phyloP scores from a whole-genome alignment of 2,113 vertebrate genomes.

The Colinus virginianus region DNA sequence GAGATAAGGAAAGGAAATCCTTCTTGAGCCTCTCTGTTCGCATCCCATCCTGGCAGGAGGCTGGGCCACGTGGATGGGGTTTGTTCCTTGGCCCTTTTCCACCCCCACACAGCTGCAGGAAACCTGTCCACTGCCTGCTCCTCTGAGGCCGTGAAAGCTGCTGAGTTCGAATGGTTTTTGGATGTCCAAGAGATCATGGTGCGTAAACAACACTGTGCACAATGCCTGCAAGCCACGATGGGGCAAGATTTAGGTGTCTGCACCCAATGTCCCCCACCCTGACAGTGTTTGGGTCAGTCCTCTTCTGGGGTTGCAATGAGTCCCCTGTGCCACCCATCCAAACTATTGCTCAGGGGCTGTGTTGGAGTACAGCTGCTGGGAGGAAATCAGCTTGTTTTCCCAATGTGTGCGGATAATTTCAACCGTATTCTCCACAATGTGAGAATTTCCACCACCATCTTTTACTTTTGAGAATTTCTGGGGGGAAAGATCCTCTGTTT shows the following conservation, averaged over 20 bases:
- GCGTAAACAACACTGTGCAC: neutral
- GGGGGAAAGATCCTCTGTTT: neutral
- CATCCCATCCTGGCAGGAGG: neutral
- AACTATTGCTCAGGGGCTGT: neutral
- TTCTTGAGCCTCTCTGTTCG: neutral
- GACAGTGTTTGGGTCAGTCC: neutral
- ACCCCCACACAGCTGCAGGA: fast-evolving
- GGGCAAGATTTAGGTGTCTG: fast-evolving
- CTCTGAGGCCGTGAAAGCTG: neutral
- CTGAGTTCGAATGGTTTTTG: neutral
- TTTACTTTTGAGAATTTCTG: neutral
- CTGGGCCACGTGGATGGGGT: neutral
- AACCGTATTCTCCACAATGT: fast-evolving
- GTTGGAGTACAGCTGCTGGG: neutral
- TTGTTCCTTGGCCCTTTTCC: neutral
- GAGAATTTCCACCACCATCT: neutral
- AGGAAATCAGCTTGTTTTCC: neutral
- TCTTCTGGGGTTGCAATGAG: neutral
- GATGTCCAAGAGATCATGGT: neutral
- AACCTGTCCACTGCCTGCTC: neutral
- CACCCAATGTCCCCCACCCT: fast-evolving
- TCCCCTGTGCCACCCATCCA: neutral
- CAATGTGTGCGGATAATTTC: neutral
- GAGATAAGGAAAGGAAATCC: neutral
- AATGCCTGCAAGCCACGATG: too few species aligned